phyloP scores from a whole-genome alignment of 2,113 vertebrate genomes.

The Panthera uncia region DNA sequence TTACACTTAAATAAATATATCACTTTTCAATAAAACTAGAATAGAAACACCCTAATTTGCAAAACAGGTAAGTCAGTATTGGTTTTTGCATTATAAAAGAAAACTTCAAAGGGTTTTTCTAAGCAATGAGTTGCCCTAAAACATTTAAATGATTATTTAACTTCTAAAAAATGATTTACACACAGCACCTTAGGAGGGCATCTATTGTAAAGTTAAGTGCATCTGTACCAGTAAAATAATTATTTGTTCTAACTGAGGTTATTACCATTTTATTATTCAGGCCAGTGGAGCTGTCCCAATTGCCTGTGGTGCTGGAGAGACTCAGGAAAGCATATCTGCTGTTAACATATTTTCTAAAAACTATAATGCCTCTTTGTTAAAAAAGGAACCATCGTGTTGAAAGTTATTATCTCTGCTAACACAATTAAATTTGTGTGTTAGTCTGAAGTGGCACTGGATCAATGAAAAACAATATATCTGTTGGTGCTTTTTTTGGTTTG shows the following conservation, averaged over 20 bases:
- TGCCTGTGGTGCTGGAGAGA: conserved; percentile 51
- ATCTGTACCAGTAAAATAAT: conserved; percentile 38
- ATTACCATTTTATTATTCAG: conserved; percentile 48
- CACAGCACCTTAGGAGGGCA: neutral
- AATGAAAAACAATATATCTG: conserved; percentile 51
- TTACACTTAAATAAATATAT: conserved; percentile 27
- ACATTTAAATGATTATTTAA: conserved; percentile 56
- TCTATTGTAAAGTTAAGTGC: conserved; percentile 56
- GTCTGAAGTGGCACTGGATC: neutral
- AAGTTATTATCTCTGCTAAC: conserved; percentile 77
- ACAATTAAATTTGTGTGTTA: conserved; percentile 78
- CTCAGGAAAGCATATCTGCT: conserved; percentile 46
- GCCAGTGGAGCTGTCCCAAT: conserved; percentile 36
- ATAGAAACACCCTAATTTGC: conserved; percentile 52
- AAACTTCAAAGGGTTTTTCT: conserved; percentile 57
- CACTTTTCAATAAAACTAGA: conserved; percentile 43
- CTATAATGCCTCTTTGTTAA: conserved; percentile 77
- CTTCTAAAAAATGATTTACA: conserved; percentile 28
- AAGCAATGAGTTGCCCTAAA: conserved; percentile 27
- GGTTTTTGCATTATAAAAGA: conserved; percentile 56
- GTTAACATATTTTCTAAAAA: conserved; percentile 77
- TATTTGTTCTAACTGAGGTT: conserved; percentile 43
- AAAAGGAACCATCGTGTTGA: conserved; percentile 70
- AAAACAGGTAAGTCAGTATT: conserved; percentile 29
- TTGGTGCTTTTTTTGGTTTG: conserved; percentile 34